Evolutionary conservation across 2,797 vertebrate genomes (phyloP), one percentile per base, ranked within the genome.

Genomic region (Gymnopithys bicolor): DNA sequence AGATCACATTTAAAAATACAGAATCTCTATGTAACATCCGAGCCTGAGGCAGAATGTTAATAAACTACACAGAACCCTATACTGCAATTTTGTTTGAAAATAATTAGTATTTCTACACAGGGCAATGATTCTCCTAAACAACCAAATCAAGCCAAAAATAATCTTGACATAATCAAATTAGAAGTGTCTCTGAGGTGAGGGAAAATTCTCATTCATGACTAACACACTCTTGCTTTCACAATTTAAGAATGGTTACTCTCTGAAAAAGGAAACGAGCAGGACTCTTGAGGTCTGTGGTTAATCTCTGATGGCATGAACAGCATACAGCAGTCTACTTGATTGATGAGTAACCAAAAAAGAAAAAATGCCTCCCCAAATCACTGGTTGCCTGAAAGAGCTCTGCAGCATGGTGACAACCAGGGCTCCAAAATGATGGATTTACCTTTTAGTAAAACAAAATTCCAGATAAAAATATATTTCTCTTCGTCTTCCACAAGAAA

Each of bases 401-500:
- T 71, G 83, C 77, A 90, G 85, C 55, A 51, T 23, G 49, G 91
- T 95, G 94, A 93, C 94, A 97, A 76, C 52, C 39, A 90, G 71
- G 60, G 60, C 58, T 96, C 87, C 63, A 77, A 76, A 96, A 96
- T 96, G 96, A 95, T 95, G 91, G 90, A 95, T 96, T 93, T 95
- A 93, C 90, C 94, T 95, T 93, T 94, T 96, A 96, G 70, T 33
- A 87, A 91, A 91, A 90, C 89, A 93, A 93, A 96, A 94, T 80
- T 95, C 87, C 91, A 95, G 87, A 95, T 94, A 95, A 95, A 96
- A 95, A 93, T 84, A 19, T 82, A 84, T 94, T 95, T 94, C 84
- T 78, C 45, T 79, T n/a, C 58, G 69, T 86, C 51, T 71, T 81
- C 70, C 59, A 70, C 41, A 95, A 90, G 93, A 94, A 96, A 89